A percentile compares a stretch with the other conserved stretches of the same genome.
phyloP scores from a whole-genome alignment of 2,888 invertebrate species.

The Ectemnius cavifrons region DNA sequence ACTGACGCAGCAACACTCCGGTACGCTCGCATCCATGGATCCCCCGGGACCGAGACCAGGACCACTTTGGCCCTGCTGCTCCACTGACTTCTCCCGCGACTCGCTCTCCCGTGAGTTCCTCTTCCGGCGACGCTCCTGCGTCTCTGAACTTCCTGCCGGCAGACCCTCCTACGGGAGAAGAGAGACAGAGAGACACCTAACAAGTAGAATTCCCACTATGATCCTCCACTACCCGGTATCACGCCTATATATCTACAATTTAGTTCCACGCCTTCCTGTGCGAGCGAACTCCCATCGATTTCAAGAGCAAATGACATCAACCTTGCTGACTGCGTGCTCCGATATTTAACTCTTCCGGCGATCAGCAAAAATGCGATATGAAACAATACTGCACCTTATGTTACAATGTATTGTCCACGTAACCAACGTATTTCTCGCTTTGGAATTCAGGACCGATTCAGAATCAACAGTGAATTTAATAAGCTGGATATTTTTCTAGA shows the following conservation, averaged over 20 bases:
- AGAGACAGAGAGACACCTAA: constrained; percentile 4
- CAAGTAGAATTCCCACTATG: not conserved
- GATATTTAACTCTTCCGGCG: no score
- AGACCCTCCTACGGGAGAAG: constrained; percentile 65
- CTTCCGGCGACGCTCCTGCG: constrained; percentile 59
- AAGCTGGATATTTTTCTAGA: no score
- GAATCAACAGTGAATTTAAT: no score
- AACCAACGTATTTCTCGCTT: no score
- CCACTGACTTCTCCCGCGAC: constrained; percentile 68
- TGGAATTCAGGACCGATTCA: no score
- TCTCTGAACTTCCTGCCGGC: constrained; percentile 62
- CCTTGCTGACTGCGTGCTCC: no score
- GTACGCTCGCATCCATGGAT: constrained; percentile 60
- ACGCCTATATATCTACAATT: not conserved
- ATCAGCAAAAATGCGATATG: no score
- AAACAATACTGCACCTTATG: no score
- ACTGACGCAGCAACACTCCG: constrained; percentile 74
- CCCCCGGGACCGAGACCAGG: constrained; percentile 51
- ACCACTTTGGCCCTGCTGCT: constrained; percentile 19
- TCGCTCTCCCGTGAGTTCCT: constrained; percentile 65
- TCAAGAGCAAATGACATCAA: no score
- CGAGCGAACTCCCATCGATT: not conserved
- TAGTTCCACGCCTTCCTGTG: no score
- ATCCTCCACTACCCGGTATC: not conserved
- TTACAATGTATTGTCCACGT: no score